Evolutionary conservation across 2,797 vertebrate genomes (phyloP).

Genomic region (Syncerus caffer): DNA sequence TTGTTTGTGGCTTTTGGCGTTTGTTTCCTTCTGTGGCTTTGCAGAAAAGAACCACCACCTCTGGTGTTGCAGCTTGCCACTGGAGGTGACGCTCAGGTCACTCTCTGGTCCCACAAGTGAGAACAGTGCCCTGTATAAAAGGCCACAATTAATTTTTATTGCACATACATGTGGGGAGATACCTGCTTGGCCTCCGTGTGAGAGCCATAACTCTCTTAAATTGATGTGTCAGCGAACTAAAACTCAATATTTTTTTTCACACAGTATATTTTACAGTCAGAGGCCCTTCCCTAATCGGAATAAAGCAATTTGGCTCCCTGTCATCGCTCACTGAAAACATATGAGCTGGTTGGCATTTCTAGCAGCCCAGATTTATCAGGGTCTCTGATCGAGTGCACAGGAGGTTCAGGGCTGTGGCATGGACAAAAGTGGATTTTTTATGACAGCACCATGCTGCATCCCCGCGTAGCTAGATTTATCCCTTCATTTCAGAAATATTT

Average conservation of each 20-base stretch:
- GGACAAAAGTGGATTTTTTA: slow-evolving; percentile 82
- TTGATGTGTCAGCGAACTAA: slow-evolving; percentile 87
- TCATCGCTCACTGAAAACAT: slow-evolving; percentile 87
- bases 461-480: slow-evolving; percentile 80
- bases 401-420: slow-evolving; percentile 83
- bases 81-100: slow-evolving; percentile 32
- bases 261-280: slow-evolving; percentile 85
- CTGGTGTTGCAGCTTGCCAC: slow-evolving; percentile 29
- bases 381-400: slow-evolving; percentile 83
- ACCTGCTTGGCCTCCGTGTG: slow-evolving; percentile 83
- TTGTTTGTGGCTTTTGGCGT: background rate
- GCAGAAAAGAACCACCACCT: slow-evolving; percentile 6
- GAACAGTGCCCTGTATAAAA: slow-evolving; percentile 76
- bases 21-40: slow-evolving; percentile 18
- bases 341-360: slow-evolving; percentile 85
- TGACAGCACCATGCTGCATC: slow-evolving; percentile 74
- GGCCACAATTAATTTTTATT: slow-evolving; percentile 84
- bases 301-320: slow-evolving; percentile 87
- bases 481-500: slow-evolving; percentile 78
- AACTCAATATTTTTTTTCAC: slow-evolving; percentile 85
- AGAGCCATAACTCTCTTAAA: slow-evolving; percentile 87
- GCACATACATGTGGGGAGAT: slow-evolving; percentile 86
- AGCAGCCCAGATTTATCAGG: slow-evolving; percentile 86
- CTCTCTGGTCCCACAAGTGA: slow-evolving; percentile 44
- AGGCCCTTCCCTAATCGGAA: slow-evolving; percentile 86